Evolutionary conservation across 2,888 invertebrate genomes (phyloP).

Genomic region (Siphonodentalium dalli): DNA sequence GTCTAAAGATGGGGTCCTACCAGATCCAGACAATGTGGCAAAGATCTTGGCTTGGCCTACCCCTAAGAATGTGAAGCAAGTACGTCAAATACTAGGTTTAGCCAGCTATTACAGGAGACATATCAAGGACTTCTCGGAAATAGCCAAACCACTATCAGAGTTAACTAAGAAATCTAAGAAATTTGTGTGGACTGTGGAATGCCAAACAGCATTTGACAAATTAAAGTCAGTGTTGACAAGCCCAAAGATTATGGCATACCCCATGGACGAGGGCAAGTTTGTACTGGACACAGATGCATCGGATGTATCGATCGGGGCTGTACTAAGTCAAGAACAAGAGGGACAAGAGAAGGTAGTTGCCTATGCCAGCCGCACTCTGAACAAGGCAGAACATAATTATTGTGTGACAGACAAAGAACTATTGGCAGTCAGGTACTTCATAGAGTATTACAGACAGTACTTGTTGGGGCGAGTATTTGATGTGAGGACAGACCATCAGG

Average conservation of each 20-base stretch:
- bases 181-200: not conserved
- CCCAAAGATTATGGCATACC: constrained; percentile 9
- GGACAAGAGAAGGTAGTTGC: not conserved
- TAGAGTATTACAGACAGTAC: no score
- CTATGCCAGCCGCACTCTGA: constrained; percentile 13
- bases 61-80: constrained; percentile 2
- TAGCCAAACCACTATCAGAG: constrained; percentile 3
- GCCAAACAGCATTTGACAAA: not conserved
- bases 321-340: constrained; percentile 9
- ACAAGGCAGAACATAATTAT: constrained; percentile 5
- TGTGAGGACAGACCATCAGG: not conserved
- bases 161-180: not conserved
- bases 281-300: constrained; percentile 13
- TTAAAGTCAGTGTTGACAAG: constrained; percentile 1
- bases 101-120: constrained; percentile 9
- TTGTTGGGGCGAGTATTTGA: not conserved
- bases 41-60: constrained; percentile 8
- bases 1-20: constrained; percentile 4
- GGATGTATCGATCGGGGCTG: constrained; percentile 8
- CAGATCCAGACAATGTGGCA: constrained; percentile 8
- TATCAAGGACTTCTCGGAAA: constrained; percentile 7
- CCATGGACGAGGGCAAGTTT: constrained; percentile 12
- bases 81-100: constrained; percentile 11
- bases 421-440: no score
- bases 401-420: no score